Evolutionary conservation across 2,888 invertebrate species (phyloP).

Genomic region (Beris morrisii): DNA sequence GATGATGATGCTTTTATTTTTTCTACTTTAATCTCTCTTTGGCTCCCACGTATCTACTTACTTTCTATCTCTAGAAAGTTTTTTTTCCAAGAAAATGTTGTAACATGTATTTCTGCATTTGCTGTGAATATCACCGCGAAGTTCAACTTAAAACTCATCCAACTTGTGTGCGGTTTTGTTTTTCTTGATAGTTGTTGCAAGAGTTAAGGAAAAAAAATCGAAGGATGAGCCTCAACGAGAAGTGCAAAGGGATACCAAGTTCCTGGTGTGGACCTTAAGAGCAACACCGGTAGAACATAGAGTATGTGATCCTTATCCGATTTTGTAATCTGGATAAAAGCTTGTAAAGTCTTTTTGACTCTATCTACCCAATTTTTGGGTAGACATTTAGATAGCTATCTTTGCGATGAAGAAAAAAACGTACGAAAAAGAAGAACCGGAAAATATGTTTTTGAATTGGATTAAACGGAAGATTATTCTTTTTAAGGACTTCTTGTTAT

Average conservation of each 20-base stretch:
- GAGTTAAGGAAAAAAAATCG: not conserved
- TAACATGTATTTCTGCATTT: too few species aligned
- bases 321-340: conserved; percentile 27
- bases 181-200: not conserved
- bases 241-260: not conserved
- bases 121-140: not conserved
- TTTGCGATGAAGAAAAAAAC: not conserved
- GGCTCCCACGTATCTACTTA: too few species aligned
- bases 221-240: not conserved
- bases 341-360: conserved; percentile 16
- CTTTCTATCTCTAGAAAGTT: too few species aligned
- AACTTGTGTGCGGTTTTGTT: not conserved
- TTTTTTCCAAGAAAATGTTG: too few species aligned
- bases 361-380: not conserved
- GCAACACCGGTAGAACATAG: not conserved
- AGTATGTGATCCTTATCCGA: conserved; percentile 18
- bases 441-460: conserved; percentile 15
- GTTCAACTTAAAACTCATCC: not conserved
- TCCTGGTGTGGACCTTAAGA: not conserved
- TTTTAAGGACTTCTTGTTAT: not conserved
- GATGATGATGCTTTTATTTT: too few species aligned
- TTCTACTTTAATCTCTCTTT: too few species aligned
- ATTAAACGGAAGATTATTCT: conserved; percentile 16
- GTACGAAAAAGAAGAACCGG: not conserved
- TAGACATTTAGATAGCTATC: not conserved